Percentiles rank a stretch among this genome's conserved stretches.
Conservation (phyloP, 2,888 invertebrate genomes). For the Dorcus parallelipipedus region DNA sequence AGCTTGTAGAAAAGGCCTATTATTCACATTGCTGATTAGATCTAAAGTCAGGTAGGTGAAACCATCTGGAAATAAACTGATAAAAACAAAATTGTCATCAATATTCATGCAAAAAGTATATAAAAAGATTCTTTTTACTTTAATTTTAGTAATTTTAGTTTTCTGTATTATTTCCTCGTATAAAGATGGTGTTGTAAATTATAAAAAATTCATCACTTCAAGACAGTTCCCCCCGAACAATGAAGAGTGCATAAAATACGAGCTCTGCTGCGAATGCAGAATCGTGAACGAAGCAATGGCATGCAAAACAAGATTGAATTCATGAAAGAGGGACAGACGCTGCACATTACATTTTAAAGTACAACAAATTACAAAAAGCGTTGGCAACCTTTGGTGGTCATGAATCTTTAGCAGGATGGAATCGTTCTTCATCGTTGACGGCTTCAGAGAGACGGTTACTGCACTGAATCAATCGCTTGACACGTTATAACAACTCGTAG, state of each 20-base stretch:
- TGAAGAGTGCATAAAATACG: not conserved
- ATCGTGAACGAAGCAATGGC: not conserved
- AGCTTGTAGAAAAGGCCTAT: too few species aligned
- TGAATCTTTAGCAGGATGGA: slow-evolving; percentile 30
- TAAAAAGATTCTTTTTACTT: too few species aligned
- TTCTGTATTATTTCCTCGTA: too few species aligned
- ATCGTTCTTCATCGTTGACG: slow-evolving; percentile 29
- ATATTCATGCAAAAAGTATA: too few species aligned
- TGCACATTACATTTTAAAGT: slow-evolving; percentile 22
- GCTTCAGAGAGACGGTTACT: slow-evolving; percentile 25
- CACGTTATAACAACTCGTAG: slow-evolving; percentile 24
- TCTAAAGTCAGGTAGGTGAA: too few species aligned
- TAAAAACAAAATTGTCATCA: too few species aligned
- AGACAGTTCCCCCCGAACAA: not conserved
- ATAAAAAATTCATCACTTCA: too few species aligned
- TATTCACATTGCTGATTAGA: too few species aligned
- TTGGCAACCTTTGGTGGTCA: slow-evolving; percentile 27
- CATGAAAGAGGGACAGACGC: slow-evolving; percentile 16
- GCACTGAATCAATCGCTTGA: slow-evolving; percentile 31
- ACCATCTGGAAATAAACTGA: too few species aligned
- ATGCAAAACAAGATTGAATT: slow-evolving; percentile 6
- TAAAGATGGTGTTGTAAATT: too few species aligned
- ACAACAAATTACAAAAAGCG: slow-evolving; percentile 29
- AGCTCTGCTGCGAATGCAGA: not conserved
- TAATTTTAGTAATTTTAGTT: too few species aligned